A percentile compares a stretch with the other conserved stretches of the same genome.
These are phyloP conservation scores for Eucera pruinosa DNA, from an alignment of 2,888 invertebrate genomes.

Conservation along the genomic window DNA sequence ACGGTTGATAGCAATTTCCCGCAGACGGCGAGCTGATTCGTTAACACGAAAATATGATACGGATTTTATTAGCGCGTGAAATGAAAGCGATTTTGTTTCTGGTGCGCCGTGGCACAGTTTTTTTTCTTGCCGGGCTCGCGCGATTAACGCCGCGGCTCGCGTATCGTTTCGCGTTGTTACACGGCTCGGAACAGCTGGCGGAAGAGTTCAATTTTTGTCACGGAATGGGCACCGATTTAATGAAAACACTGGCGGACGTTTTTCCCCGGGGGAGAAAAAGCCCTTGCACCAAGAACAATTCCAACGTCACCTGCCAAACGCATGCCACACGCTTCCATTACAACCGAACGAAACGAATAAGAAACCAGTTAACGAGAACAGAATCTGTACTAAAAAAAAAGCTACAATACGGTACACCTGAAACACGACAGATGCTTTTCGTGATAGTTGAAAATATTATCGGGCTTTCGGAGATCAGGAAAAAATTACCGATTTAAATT, in stretches of 20 bases:
- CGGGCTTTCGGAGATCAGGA: no score
- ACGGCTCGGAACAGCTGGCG: slow-evolving; percentile 62
- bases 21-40: slow-evolving; percentile 48
- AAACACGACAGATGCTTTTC: no score
- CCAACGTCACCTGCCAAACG: slow-evolving; percentile 65
- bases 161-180: slow-evolving; percentile 63
- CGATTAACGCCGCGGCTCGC: slow-evolving; percentile 46
- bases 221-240: slow-evolving; percentile 58
- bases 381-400: not conserved
- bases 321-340: slow-evolving; percentile 37
- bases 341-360: slow-evolving; percentile 28
- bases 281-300: slow-evolving; percentile 57
- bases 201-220: slow-evolving; percentile 65
- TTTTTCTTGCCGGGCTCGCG: slow-evolving; percentile 25
- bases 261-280: slow-evolving; percentile 36
- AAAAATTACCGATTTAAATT: no score
- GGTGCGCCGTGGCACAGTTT: slow-evolving; percentile 52
- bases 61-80: slow-evolving; percentile 60
- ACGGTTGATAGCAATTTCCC: slow-evolving; percentile 46
- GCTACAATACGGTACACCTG: no score
- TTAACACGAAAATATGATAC: slow-evolving; percentile 51
- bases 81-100: slow-evolving; percentile 64
- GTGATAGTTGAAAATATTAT: no score
- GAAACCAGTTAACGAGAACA: not conserved
- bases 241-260: slow-evolving; percentile 52